A percentile compares a stretch with the other conserved stretches of the same genome.
Conservation (phyloP, 1,140 invertebrate genomes). For the Aphelinus atriplicis region DNA sequence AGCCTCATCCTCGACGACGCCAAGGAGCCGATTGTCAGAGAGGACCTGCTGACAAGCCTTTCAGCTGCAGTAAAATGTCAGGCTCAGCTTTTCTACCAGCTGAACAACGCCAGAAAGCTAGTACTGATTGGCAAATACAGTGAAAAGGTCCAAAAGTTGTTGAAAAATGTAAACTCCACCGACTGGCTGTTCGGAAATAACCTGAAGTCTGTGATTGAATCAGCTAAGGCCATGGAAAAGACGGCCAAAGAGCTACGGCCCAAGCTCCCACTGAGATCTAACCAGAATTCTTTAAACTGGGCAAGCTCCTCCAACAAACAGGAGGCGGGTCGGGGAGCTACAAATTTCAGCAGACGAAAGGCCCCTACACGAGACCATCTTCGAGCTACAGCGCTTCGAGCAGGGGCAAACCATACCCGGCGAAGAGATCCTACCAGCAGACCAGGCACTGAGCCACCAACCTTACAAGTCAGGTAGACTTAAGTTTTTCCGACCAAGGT, state of each 20-base stretch:
- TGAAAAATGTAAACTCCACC: constrained; percentile 1
- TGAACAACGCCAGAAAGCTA: neutral
- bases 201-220: constrained; percentile 19
- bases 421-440: too few relatives aligned
- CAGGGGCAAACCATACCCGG: too few relatives aligned
- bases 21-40: neutral
- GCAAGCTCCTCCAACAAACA: neutral
- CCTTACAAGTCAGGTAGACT: constrained; percentile 33
- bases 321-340: neutral
- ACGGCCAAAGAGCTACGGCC: neutral
- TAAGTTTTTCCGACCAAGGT: constrained; percentile 27
- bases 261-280: neutral
- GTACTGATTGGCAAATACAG: neutral
- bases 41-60: neutral
- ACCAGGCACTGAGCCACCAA: too few relatives aligned
- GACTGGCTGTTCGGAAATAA: constrained; percentile 26
- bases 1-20: neutral
- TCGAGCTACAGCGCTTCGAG: too few relatives aligned
- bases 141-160: neutral
- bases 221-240: neutral
- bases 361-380: too few relatives aligned
- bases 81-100: neutral
- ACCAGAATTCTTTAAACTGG: neutral
- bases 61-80: neutral
- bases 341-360: too few relatives aligned